Conservation (phyloP, 2,888 invertebrate genomes). For the Cheiracanthium punctorium region DNA sequence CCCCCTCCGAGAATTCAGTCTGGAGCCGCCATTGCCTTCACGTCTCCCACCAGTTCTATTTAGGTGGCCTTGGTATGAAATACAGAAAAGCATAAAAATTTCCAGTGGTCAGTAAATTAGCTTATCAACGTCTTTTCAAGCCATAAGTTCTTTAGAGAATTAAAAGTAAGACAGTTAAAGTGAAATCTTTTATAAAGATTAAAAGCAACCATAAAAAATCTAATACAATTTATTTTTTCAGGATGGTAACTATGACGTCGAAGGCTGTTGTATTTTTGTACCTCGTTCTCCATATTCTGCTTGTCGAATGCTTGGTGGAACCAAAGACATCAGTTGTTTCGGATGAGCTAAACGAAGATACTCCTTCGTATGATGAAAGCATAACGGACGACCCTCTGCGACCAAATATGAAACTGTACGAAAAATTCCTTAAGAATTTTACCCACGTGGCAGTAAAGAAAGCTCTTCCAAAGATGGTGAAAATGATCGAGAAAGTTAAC, state of each 20-base stretch:
- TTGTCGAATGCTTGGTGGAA: background rate
- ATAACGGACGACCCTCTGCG: constrained; percentile 11
- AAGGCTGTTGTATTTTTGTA: background rate
- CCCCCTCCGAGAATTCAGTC: too few species aligned
- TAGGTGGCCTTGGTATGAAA: too few species aligned
- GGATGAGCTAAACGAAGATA: background rate
- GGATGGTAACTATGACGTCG: background rate
- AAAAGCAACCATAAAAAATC: too few species aligned
- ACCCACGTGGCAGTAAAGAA: constrained; percentile 37
- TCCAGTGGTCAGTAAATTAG: too few species aligned
- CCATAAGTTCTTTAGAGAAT: too few species aligned
- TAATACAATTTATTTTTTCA: too few species aligned
- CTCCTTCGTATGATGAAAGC: background rate
- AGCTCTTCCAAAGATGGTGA: constrained; percentile 30
- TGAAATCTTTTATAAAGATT: too few species aligned
- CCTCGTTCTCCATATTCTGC: background rate
- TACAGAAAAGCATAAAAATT: too few species aligned
- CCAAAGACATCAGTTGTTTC: background rate
- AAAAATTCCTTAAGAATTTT: constrained; percentile 47
- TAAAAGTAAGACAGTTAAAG: too few species aligned
- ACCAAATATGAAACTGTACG: constrained; percentile 35
- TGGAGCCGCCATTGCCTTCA: too few species aligned
- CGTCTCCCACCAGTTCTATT: too few species aligned
- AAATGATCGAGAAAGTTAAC: constrained; percentile 37
- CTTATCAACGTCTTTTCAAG: too few species aligned